phyloP scores from a whole-genome alignment of 2,113 vertebrate genomes.

The Chunga burmeisteri region DNA sequence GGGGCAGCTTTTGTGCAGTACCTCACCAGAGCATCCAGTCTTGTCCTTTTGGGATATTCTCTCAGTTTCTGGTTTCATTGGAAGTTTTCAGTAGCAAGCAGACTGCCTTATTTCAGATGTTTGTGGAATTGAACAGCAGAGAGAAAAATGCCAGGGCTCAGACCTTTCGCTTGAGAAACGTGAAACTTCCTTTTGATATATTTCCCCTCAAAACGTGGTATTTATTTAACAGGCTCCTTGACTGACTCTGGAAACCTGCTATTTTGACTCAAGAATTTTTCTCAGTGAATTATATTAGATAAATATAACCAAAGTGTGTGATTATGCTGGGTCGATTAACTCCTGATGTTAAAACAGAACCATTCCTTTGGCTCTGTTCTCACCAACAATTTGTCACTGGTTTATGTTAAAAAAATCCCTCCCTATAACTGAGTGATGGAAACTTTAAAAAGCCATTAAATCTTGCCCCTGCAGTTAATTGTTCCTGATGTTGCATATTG shows the following conservation, averaged over 20 bases:
- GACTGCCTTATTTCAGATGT: conserved; percentile 52
- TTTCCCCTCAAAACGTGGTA: conserved; percentile 57
- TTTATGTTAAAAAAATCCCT: conserved; percentile 37
- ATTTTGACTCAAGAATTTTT: conserved; percentile 67
- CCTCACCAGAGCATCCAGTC: not conserved
- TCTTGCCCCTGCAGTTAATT: conserved; percentile 39
- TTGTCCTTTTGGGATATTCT: conserved; percentile 14
- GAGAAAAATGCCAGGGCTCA: conserved; percentile 52
- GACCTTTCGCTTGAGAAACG: conserved; percentile 51
- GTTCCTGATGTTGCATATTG: not conserved
- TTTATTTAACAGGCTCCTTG: conserved; percentile 65
- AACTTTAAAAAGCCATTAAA: conserved; percentile 48
- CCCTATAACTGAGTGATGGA: conserved; percentile 29
- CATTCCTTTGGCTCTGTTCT: conserved; percentile 39
- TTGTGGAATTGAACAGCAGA: conserved; percentile 43
- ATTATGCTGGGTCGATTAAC: conserved; percentile 50
- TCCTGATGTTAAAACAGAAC: conserved; percentile 48
- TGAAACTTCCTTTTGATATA: conserved; percentile 66
- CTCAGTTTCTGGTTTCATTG: conserved; percentile 35
- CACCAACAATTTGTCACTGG: conserved; percentile 49
- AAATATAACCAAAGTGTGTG: conserved; percentile 68
- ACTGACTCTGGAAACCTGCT: conserved; percentile 67
- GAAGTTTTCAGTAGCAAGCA: conserved; percentile 45
- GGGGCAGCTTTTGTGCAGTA: not conserved
- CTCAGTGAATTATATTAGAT: conserved; percentile 70